Base-by-base conservation (phyloP, 2,888 invertebrate genomes). In the Dicyrtomina minuta region DNA sequence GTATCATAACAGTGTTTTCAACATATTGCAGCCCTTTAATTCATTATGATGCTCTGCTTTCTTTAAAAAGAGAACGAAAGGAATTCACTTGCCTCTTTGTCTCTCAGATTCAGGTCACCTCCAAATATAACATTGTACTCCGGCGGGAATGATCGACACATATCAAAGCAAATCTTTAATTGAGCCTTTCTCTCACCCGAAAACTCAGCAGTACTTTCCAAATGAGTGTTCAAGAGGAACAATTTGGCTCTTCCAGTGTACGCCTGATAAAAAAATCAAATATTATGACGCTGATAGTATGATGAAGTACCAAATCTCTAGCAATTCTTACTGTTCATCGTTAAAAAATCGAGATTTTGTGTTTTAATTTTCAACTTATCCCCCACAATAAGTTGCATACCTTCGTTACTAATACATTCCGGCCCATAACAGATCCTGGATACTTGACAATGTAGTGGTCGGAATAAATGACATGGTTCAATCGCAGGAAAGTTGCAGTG, bases 91-190 rank as follows among this genome's bases (percentile, higher is more conserved):
- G 86, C 86, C 81, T 87, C 87, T 73, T 82, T 82, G 77, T 87
- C 87, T 49, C 87, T 79, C 1, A 87, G 77, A 79, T 88, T 88
- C 39, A 87, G 79, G 79, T 87, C 87, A 1, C 87, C 87, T 33
- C 84, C 87, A 80, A 86, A 85, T 55, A 88, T 81, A 0, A 85
- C 83, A 49, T 82, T 80, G 41, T 78, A 75, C n/a, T 80, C 76
- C 15, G 75, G 65, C n/a, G 79, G 75, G 17, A 75, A 70, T 4
- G 74, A 67, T 13, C 58, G 70, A 4, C 72, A 66, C 1, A 75
- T 59, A 22, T 81, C 75, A 65, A 85, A 83, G 4, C 80, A 80
- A 2, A 69, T 75, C 65, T 79, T 79, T 44, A 86, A 79, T 75
- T 87, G 86, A 1, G 78, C 78, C 53, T 80, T 80, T 49, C 87